Evolutionary conservation across 1,140 invertebrate species (phyloP).

Genomic region (Nixonia krombeini): DNA sequence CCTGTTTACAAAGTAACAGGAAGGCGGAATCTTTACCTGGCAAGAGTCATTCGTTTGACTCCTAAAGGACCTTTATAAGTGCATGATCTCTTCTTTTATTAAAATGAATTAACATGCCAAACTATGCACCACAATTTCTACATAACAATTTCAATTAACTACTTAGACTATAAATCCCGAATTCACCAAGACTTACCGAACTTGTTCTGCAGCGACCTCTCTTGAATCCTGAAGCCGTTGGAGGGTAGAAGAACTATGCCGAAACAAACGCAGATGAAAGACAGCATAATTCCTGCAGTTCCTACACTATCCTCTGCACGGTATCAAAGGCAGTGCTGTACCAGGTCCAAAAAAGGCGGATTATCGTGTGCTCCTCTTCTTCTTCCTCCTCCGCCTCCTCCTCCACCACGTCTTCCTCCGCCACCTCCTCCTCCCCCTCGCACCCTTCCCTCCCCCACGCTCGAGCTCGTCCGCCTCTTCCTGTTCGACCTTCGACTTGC

Average conservation of each 20-base stretch:
- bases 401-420: background rate
- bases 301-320: too few species aligned
- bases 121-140: too few species aligned
- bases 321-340: too few species aligned
- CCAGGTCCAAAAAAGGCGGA: background rate
- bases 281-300: conserved; percentile 36
- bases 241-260: conserved; percentile 40
- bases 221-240: conserved; percentile 35
- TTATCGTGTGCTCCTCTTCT: conserved; percentile 13
- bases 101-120: too few species aligned
- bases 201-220: conserved; percentile 56
- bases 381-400: conserved; percentile 4
- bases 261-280: conserved; percentile 39
- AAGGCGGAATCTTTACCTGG: too few species aligned
- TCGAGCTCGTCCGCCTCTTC: conserved; percentile 17
- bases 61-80: too few species aligned
- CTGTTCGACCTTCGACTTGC: conserved; percentile 21
- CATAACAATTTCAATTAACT: too few species aligned
- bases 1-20: too few species aligned
- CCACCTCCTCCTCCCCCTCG: background rate
- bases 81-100: too few species aligned
- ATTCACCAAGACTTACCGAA: conserved; percentile 50
- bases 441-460: too few species aligned
- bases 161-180: too few species aligned
- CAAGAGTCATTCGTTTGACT: too few species aligned